Base-by-base conservation (phyloP, 1,140 invertebrate genomes). In the Mizuhopecten yessoensis region DNA sequence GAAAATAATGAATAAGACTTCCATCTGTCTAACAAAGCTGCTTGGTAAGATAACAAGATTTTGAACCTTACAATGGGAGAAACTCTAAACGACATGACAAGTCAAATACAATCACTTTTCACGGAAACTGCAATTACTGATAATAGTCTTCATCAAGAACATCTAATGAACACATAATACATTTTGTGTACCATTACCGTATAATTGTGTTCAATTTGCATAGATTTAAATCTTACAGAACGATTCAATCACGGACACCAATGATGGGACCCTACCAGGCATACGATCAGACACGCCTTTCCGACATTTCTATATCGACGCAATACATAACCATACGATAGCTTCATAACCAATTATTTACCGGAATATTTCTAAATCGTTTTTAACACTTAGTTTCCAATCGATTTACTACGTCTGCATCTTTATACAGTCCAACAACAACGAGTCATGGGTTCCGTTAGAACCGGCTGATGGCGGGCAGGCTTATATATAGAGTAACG, bases 171-270 rank as follows among this genome's bases (percentile, higher is more conserved):
- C 57, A 75, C 57, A 75, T 29, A 29, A 75, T 75, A 75, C n/a
- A 75, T 75, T 75, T 75, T 29, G 57, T 75, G 57, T 75, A 29
- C 29, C 29, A 75, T 75, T 75, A 29, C 57, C 57, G 29, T 75
- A n/a, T 75, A 29, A 75, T 75, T n/a, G 57, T 5, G n/a, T 75
- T 75, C 57, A 75, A 75, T 75, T 75, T 75, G 23, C 57, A 75
- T 75, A 75, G 57, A 75, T 75, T 29, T 75, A 75, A 75, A 75
- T 75, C 57, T 29, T 15, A 2, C 45, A 20, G 45, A 49, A 49
- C 45, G 20, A 49, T 39, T 39, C 36, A 5, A 39, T 49, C 3
- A 15, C 15, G 45, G 36, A 39, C 45, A 49, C 3, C 10, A 49
- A 39, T n/a, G n/a, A n/a, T n/a, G n/a, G n/a, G n/a, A 57, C 7